Conservation (phyloP, 2,888 invertebrate genomes). For the Cistogaster globosa region DNA sequence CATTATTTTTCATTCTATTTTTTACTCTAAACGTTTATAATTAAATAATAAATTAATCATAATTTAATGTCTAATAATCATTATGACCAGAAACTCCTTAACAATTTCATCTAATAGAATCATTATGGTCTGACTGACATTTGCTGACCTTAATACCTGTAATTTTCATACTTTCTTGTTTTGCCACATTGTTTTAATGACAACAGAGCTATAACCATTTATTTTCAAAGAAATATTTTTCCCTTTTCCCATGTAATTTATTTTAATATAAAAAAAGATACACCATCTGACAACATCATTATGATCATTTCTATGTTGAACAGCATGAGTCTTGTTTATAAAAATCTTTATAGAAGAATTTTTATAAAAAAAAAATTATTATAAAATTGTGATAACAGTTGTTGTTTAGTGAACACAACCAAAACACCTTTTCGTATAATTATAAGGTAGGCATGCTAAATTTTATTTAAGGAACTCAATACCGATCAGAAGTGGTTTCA, state of each 20-base stretch:
- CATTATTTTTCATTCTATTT: no score
- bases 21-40: no score
- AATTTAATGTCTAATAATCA: no score
- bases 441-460: no score
- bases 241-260: background rate
- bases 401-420: background rate
- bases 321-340: background rate
- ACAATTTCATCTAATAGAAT: background rate
- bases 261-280: background rate
- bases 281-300: background rate
- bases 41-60: no score
- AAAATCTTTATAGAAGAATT: background rate
- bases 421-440: background rate
- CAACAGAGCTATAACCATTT: background rate
- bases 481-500: no score
- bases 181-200: background rate
- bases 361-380: no score
- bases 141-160: slow-evolving; percentile 15
- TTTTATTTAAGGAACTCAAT: no score
- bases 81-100: background rate
- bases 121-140: background rate
- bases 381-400: background rate
- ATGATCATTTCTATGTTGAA: slow-evolving; percentile 8
- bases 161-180: background rate
- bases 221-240: background rate